Conservation (phyloP, 1,140 invertebrate genomes). For the Caerostris extrusa region DNA sequence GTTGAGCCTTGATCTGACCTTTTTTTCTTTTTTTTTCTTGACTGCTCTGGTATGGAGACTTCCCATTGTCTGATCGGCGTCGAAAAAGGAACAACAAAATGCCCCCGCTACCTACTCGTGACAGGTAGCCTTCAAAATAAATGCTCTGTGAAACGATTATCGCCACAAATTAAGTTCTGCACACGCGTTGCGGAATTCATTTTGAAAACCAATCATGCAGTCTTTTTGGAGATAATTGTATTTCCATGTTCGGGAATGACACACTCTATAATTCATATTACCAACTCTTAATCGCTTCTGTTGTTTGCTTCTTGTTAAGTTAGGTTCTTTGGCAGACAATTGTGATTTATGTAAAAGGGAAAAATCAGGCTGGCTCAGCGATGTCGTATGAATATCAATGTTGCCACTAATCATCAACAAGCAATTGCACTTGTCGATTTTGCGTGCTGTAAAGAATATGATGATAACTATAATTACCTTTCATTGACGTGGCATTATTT, state of each 20-base stretch:
- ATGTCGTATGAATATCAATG: slow-evolving; percentile 46
- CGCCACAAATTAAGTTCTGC: slow-evolving; percentile 53
- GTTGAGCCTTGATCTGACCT: slow-evolving; percentile 46
- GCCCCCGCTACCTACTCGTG: slow-evolving; percentile 29
- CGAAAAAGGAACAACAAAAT: slow-evolving; percentile 39
- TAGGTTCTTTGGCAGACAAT: background rate
- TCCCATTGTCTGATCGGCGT: slow-evolving; percentile 47
- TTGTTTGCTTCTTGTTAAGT: slow-evolving; percentile 37
- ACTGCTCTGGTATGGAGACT: slow-evolving; percentile 25
- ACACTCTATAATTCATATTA: slow-evolving; percentile 59
- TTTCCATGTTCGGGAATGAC: slow-evolving; percentile 69
- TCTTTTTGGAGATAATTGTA: slow-evolving; percentile 45
- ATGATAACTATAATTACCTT: slow-evolving; percentile 28
- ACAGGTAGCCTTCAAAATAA: slow-evolving; percentile 64
- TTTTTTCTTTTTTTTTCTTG: background rate
- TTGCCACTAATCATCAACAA: background rate
- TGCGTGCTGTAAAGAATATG: background rate
- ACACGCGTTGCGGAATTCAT: slow-evolving; percentile 47
- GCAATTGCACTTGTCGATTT: slow-evolving; percentile 20
- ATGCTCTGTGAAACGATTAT: slow-evolving; percentile 56
- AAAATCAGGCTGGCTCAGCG: background rate
- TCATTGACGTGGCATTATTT: background rate
- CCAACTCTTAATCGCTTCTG: background rate
- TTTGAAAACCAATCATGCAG: slow-evolving; percentile 47
- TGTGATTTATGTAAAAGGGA: slow-evolving; percentile 20